phyloP scores from a whole-genome alignment of 1,140 invertebrate species.

The Battus philenor region DNA sequence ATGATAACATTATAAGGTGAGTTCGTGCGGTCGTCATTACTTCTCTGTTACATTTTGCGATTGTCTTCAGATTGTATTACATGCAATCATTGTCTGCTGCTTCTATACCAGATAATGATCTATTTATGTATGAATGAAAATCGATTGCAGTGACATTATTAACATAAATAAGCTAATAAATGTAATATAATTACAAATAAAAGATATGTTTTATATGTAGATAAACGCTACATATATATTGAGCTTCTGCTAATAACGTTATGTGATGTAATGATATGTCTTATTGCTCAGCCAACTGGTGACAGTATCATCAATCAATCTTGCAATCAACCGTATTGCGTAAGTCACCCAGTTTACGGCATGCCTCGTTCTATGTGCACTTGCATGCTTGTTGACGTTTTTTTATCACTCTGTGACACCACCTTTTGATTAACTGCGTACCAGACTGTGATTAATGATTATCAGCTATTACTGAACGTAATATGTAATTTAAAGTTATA shows the following conservation, averaged over 20 bases:
- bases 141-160: neutral
- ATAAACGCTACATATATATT: slow-evolving; percentile 17
- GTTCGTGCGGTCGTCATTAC: slow-evolving; percentile 21
- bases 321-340: slow-evolving; percentile 92
- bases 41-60: slow-evolving; percentile 1
- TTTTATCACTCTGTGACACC: slow-evolving; percentile 27
- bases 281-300: slow-evolving; percentile 87
- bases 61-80: slow-evolving; percentile 21
- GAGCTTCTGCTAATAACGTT: slow-evolving; percentile 58
- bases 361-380: slow-evolving; percentile 60
- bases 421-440: slow-evolving; percentile 17
- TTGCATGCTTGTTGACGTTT: slow-evolving; percentile 53
- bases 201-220: slow-evolving; percentile 8
- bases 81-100: slow-evolving; percentile 9
- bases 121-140: slow-evolving; percentile 6
- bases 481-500: too few species aligned
- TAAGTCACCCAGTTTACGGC: slow-evolving; percentile 80
- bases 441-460: slow-evolving; percentile 26
- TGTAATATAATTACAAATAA: neutral
- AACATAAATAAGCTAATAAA: slow-evolving; percentile 8
- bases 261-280: slow-evolving; percentile 68
- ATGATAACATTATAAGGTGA: slow-evolving; percentile 84
- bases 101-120: slow-evolving; percentile 19
- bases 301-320: slow-evolving; percentile 92
- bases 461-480: too few species aligned